Base-by-base conservation (phyloP, 2,888 invertebrate species). In the Pterostichus niger region DNA sequence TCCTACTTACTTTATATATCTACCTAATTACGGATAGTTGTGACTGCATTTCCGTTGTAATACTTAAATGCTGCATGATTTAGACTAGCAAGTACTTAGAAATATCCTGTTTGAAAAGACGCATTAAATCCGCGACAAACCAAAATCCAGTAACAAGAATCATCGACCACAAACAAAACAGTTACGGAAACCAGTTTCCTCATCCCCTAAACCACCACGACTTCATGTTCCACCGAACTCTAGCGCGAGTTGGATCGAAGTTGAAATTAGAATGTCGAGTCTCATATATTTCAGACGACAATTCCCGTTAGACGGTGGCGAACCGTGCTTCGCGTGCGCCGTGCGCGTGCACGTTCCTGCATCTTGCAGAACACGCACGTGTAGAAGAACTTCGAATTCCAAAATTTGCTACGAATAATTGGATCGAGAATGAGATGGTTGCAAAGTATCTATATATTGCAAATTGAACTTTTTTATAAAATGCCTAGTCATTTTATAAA, bases 251-350 rank as follows among this genome's bases (percentile, higher is more conserved):
- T 82, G 15, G 76, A 81, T 54, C 82, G 75, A 85, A 85, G 82
- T 85, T 84, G 83, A 85, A 85, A 85, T 85, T 85, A 85, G 84
- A 85, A 84, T 85, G 84, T 85, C 85, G 85, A 83, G 79, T 84
- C 75, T 82, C 84, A 85, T 84, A 84, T 85, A 84, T 85, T 83
- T 82, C 84, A 83, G 49, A 79, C 73, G 44, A 84, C 78, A 84
- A 83, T 83, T 84, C 80, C 84, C 61, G 71, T n/a, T 52, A 68
- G 80, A 76, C 56, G 15, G 11, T 52, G 15, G 49, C 79, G 46
- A 61, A 46, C 56, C 52, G 68, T 52, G 78, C 44, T 15, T 40
- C 3, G 40, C 40, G 40, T n/a, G n/a, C n/a, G n/a, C n/a, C n/a
- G n/a, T n/a, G n/a, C n/a, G 3, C 35, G 35, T 40, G 40, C 24